phyloP scores from a whole-genome alignment of 1,140 invertebrate species.

The Drosophila sp. region DNA sequence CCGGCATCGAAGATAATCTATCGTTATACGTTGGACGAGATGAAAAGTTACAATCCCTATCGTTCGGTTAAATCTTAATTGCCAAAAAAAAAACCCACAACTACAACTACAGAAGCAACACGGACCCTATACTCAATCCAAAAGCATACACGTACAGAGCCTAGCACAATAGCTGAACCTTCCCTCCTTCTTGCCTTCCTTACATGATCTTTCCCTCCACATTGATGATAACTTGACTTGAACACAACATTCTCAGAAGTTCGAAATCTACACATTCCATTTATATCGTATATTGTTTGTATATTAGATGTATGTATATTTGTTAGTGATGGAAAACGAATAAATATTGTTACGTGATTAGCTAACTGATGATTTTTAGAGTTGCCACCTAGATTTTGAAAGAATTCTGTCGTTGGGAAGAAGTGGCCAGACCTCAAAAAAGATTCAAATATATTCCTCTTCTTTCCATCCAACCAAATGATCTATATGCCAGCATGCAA shows the following conservation, averaged over 20 bases:
- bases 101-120: not conserved
- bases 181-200: too few species aligned
- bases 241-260: not conserved
- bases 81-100: slow-evolving; percentile 16
- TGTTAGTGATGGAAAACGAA: not conserved
- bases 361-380: not conserved
- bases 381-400: too few species aligned
- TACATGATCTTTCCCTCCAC: too few species aligned
- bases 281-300: slow-evolving; percentile 5
- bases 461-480: too few species aligned
- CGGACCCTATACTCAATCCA: not conserved
- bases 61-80: slow-evolving; percentile 61
- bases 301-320: slow-evolving; percentile 18
- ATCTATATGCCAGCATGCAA: too few species aligned
- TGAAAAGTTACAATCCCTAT: slow-evolving; percentile 74
- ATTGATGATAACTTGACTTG: too few species aligned
- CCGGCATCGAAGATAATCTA: slow-evolving; percentile 43
- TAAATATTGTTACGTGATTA: slow-evolving; percentile 5
- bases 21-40: slow-evolving; percentile 68
- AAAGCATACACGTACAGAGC: not conserved
- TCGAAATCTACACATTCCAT: too few species aligned
- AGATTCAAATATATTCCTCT: too few species aligned
- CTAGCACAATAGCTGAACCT: too few species aligned
- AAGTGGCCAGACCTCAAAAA: too few species aligned
- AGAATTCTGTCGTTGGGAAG: too few species aligned